Evolutionary conservation across 2,888 invertebrate species (phyloP), one percentile per base, ranked within the genome.

Genomic region (Drosophila rellima): DNA sequence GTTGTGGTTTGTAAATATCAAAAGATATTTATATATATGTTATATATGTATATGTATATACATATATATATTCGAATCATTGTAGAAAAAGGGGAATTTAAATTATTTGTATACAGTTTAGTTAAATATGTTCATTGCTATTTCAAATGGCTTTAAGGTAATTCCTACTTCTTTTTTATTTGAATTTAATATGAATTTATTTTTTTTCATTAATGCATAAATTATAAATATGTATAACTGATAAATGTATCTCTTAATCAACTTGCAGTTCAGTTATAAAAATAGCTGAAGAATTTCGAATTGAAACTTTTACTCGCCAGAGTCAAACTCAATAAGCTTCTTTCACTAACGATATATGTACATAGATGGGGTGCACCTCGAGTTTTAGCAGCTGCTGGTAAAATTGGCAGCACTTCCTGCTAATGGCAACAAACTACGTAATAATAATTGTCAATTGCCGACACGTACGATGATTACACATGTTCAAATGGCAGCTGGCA

Each of bases 401-500:
- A 74, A 63, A 79, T 66, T 66, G 69, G 69, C 71, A 74, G 84
- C 76, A 80, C 89, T 86, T 86, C 84, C 80, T 83, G 72, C 68
- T 88, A 82, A 83, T 86, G 77, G 88, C 80, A 77, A 67, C 83
- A 74, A 86, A 87, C 87, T 83, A 88, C 74, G 81, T 86, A 83
- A 83, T 83, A 83, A 83, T 88, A 83, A 83, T 83, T 83, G 83
- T 83, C 83, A 83, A 83, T 88, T 83, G 83, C 89, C 87, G 71
- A 88, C 83, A 83, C 83, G 83, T 83, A 83, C 83, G 87, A 83
- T 83, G 83, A 83, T 83, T 83, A 83, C 83, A 83, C 89, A 86
- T 83, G 83, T 86, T 77, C 69, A 72, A 78, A 73, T 71, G 79
- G 60, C 79, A 80, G 79, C 79, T 87, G 83, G 70, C 45, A 52